Conservation (phyloP, 2,888 invertebrate genomes). For the Ornithoptera alexandrae region DNA sequence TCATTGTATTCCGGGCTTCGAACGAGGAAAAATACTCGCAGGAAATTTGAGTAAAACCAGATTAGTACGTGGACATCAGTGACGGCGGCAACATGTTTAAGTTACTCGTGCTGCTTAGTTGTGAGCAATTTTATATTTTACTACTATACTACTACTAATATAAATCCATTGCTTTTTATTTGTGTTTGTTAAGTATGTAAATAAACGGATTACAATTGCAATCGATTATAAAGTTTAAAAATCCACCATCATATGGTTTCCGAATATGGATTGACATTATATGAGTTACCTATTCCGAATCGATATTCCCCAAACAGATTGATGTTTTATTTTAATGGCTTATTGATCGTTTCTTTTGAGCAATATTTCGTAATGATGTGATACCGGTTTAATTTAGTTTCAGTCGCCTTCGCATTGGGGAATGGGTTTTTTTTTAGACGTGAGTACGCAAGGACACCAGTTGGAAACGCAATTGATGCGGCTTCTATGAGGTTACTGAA, state of each 20-base stretch:
- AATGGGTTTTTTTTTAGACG: slow-evolving; percentile 22
- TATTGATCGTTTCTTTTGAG: too few species aligned
- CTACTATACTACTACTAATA: too few species aligned
- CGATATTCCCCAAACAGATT: too few species aligned
- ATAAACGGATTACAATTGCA: too few species aligned
- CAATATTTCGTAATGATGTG: too few species aligned
- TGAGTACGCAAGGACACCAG: slow-evolving; percentile 42
- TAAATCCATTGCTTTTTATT: too few species aligned
- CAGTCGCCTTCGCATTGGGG: slow-evolving; percentile 1
- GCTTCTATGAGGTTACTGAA: slow-evolving; percentile 53
- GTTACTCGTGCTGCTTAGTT: slow-evolving; percentile 3
- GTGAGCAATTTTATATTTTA: slow-evolving; percentile 17
- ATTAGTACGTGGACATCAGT: slow-evolving; percentile 5
- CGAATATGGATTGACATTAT: too few species aligned
- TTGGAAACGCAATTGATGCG: slow-evolving; percentile 50
- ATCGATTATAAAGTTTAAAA: too few species aligned
- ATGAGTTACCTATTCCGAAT: too few species aligned
- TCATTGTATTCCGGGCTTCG: not conserved
- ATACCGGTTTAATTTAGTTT: not conserved
- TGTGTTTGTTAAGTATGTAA: too few species aligned
- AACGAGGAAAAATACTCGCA: not conserved
- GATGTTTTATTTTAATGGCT: too few species aligned
- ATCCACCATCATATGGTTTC: too few species aligned
- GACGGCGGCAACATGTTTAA: slow-evolving; percentile 10
- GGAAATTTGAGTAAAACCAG: not conserved